Base-by-base conservation (phyloP, 2,888 invertebrate species). In the Sepiola atlantica region DNA sequence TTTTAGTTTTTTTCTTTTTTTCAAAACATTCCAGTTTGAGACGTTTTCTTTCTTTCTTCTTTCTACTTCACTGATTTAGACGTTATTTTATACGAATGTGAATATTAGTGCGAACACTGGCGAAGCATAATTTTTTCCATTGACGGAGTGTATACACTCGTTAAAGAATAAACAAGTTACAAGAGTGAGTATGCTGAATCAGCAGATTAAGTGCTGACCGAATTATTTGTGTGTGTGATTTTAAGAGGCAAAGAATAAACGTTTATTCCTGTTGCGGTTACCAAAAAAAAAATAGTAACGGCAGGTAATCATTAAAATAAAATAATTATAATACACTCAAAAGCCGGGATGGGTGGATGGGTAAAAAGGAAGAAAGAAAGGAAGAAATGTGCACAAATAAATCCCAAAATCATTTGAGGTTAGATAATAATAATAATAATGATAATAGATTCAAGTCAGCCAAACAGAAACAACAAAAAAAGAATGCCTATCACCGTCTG, bases 391-490 rank as follows among this genome's bases (percentile, higher is more conserved):
- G 77, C 10, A n/a, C 10, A 77, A n/a, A 28, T 28, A n/a, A 77
- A 77, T 77, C 77, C n/a, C 77, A 77, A 77, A 77, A 77, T 77
- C 28, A 77, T 77, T n/a, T 77, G 77, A 28, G 77, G n/a, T 77
- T n/a, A 77, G 77, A 77, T 77, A 12, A 77, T n/a, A n/a, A n/a
- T n/a, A n/a, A n/a, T n/a, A n/a, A n/a, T n/a, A n/a, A n/a, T n/a
- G n/a, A n/a, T n/a, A n/a, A n/a, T n/a, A 77, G 16, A 2, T 77
- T n/a, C 77, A 77, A 12, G 28, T 45, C 45, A 45, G 45, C 4
- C 45, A 45, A 45, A 45, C 28, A 77, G 12, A 4, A 24, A 61
- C 21, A 24, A 61, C 1, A 24, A n/a, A 77, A 77, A 18, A n/a
- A 12, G 28, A 77, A 77, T 77, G 77, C 28, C 77, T 77, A 77